Conservation (phyloP, 2,797 vertebrate genomes). For the Phoxinus dragarum region DNA sequence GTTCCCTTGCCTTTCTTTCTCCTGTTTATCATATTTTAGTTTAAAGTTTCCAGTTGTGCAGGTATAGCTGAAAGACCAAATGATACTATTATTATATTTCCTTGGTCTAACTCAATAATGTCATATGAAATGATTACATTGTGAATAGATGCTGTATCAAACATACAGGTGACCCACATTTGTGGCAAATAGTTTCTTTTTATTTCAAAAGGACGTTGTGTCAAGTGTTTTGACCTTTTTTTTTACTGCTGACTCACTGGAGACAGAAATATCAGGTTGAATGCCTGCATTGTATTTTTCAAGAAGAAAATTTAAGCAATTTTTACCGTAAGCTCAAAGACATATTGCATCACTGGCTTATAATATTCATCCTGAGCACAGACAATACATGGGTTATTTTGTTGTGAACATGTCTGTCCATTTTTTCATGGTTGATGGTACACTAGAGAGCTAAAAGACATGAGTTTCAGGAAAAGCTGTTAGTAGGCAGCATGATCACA, state of each 20-base stretch:
- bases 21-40: neutral
- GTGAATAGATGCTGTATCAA: neutral
- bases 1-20: neutral
- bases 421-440: neutral
- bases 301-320: neutral
- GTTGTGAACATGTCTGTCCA: neutral
- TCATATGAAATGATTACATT: neutral
- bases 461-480: neutral
- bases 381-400: neutral
- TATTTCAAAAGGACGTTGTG: neutral
- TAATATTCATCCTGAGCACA: neutral
- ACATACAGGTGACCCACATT: neutral
- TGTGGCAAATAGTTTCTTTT: neutral
- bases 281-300: neutral
- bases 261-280: neutral
- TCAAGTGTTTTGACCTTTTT: constrained; percentile 7
- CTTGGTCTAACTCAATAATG: neutral
- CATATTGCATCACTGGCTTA: neutral
- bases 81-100: neutral
- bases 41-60: neutral
- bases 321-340: neutral
- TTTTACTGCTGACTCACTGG: neutral
- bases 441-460: neutral
- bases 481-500: neutral
- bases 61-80: neutral